Base-by-base conservation (phyloP, 2,888 invertebrate species). In the Balanococcus diminutus region DNA sequence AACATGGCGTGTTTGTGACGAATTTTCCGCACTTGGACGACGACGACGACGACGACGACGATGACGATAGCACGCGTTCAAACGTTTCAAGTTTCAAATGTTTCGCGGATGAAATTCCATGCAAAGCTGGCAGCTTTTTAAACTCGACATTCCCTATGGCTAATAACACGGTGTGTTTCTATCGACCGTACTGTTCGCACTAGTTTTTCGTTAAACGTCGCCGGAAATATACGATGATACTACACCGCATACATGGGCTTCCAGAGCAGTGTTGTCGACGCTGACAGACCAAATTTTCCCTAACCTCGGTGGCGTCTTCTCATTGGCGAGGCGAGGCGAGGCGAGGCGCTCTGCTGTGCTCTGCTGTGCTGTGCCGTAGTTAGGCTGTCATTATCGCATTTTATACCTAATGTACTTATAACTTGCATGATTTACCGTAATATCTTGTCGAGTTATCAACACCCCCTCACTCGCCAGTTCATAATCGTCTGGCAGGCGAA, bases 141-240 rank as follows among this genome's bases (percentile, higher is more conserved):
- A 56, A 82, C 82, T 82, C 82, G 82, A 82, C 82, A 46, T 82
- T 82, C 82, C 82, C 51, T 82, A 42, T 56, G 28, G 82, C 82
- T 56, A 28, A 82, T 82, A n/a, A 32, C 82, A 82, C 82, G n/a
- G 56, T 56, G 82, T 82, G 82, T 56, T 82, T 28, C 82, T 82
- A 82, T 82, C 82, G 82, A 82, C 82, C 82, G 82, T 31, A 46
- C 28, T 31, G 46, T 46, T 82, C 82, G 82, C 56, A 56, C 82
- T 82, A 82, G 56, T 82, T 82, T 82, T 82, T 82, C 82, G 82
- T 82, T 82, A 56, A 82, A 82, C 82, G 82, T 82, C 82, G 82
- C 82, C 82, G 82, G 82, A 82, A 82, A 82, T 82, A 82, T 82
- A 82, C 82, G 82, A 56, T 82, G 56, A 82, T 82, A 82, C 82